phyloP scores from a whole-genome alignment of 2,888 invertebrate species.

The Ceriagrion tenellum region DNA sequence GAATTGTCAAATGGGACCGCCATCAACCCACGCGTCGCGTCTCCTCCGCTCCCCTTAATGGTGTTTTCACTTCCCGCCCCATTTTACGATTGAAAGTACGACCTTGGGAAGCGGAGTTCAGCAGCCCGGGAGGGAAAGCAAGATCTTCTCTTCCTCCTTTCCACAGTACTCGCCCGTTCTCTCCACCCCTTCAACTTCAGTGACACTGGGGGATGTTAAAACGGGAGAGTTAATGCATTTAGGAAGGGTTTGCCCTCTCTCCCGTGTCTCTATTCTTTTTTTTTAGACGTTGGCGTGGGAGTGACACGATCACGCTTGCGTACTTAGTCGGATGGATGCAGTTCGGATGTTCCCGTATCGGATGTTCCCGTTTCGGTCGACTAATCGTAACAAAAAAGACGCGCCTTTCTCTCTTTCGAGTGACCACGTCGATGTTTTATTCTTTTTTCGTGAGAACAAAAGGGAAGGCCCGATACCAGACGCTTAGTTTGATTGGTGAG shows the following conservation, averaged over 20 bases:
- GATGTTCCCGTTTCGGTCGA: neutral
- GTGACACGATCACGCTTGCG: neutral
- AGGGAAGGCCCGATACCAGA: too few relatives aligned
- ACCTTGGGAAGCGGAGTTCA: constrained; percentile 1
- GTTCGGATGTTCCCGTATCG: neutral
- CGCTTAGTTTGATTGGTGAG: too few relatives aligned
- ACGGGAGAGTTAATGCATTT: neutral
- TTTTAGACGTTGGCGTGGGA: neutral
- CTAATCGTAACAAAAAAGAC: too few relatives aligned
- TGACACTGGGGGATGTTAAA: neutral
- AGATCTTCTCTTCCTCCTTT: neutral
- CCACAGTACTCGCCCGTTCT: too few relatives aligned
- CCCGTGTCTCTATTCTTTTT: neutral
- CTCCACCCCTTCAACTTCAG: neutral
- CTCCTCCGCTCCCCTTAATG: constrained; percentile 22
- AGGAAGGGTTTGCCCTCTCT: neutral
- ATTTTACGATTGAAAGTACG: constrained; percentile 27
- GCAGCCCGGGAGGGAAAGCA: neutral
- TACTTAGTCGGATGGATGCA: neutral
- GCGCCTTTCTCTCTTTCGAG: neutral
- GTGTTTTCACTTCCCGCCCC: neutral
- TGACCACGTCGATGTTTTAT: neutral
- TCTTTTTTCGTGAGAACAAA: too few relatives aligned
- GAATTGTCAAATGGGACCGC: neutral
- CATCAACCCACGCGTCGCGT: neutral